Evolutionary conservation across 2,797 vertebrate species (phyloP), one percentile per base, ranked within the genome.

Genomic region (Anniella stebbinsi): DNA sequence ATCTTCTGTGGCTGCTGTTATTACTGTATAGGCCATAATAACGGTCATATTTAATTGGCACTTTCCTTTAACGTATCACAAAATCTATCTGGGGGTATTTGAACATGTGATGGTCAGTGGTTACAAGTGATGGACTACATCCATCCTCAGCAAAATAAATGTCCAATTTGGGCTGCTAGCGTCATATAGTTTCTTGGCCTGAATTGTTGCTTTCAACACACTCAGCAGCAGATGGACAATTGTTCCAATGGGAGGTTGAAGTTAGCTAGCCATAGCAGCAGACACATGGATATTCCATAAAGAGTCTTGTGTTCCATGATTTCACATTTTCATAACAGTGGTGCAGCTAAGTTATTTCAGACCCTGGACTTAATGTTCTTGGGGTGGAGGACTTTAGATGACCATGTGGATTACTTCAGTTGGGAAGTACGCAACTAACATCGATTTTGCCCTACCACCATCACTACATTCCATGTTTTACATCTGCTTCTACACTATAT

Each of bases 11-110:
- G 89, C 89, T 94, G 92, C 73, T 91, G 84, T 36, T 85, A 18
- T 84, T 90, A 86, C 72, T 86, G 77, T 89, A 81, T 28, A 75
- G 90, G 48, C 89, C 88, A 60, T 67, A 93, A 84, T 77, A 90
- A 91, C 82, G 89, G 80, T 92, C 94, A 48, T 84, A 36, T 90
- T 93, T 94, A 94, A 85, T 48, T 89, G 70, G 11, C 88, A 63
- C 85, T 89, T 78, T 25, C 17, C 69, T n/a, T 51, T 38, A 88
- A 0, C 0, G 70, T 88, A 91, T 80, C 87, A 41, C 94, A 81
- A 89, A 92, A 89, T 23, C 48, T 89, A 41, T 48, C 60, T 76
- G 7, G 69, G 10, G 18, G 7, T 33, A 15, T 72, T 63, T 72
- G 28, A 18, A 60, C 21, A 41, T 89, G 33, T 90, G 36, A 36